Percentiles rank a stretch among this genome's conserved stretches.
phyloP scores from a whole-genome alignment of 2,888 invertebrate species.

The Agrochola circellaris region DNA sequence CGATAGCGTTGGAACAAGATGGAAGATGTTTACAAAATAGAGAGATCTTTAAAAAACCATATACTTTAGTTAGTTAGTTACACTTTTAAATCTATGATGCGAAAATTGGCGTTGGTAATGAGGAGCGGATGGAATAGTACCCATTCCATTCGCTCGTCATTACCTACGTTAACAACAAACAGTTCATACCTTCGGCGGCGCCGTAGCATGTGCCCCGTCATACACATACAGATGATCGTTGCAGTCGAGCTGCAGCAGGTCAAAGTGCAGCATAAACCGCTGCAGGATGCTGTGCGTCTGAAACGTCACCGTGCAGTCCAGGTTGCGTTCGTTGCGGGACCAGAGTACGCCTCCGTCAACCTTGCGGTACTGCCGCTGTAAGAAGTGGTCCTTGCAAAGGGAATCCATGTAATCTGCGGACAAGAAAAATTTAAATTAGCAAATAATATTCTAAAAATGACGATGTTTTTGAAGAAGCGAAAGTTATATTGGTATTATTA shows the following conservation, averaged over 20 bases:
- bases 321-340: slow-evolving; percentile 97
- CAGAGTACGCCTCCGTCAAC: slow-evolving; percentile 97
- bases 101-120: too few species aligned
- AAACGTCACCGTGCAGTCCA: slow-evolving; percentile 98
- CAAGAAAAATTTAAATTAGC: slow-evolving; percentile 60
- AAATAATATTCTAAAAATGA: not conserved
- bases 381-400: slow-evolving; percentile 97
- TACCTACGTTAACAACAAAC: not conserved
- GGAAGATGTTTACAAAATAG: slow-evolving; percentile 4
- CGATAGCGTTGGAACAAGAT: not conserved
- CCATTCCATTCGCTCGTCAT: too few species aligned
- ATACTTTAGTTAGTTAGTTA: not conserved
- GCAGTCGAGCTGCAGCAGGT: slow-evolving; percentile 97
- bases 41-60: not conserved
- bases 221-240: slow-evolving; percentile 98
- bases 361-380: slow-evolving; percentile 96
- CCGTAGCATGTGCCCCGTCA: slow-evolving; percentile 97
- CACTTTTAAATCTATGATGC: not conserved
- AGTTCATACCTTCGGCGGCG: slow-evolving; percentile 94
- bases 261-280: slow-evolving; percentile 98
- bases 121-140: too few species aligned
- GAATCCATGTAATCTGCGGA: slow-evolving; percentile 96
- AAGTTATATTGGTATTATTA: too few species aligned
- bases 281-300: slow-evolving; percentile 98
- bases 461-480: not conserved